These are phyloP conservation scores for Corvus moneduloides DNA, from an alignment of 2,113 vertebrate species.

Conservation along the genomic window DNA sequence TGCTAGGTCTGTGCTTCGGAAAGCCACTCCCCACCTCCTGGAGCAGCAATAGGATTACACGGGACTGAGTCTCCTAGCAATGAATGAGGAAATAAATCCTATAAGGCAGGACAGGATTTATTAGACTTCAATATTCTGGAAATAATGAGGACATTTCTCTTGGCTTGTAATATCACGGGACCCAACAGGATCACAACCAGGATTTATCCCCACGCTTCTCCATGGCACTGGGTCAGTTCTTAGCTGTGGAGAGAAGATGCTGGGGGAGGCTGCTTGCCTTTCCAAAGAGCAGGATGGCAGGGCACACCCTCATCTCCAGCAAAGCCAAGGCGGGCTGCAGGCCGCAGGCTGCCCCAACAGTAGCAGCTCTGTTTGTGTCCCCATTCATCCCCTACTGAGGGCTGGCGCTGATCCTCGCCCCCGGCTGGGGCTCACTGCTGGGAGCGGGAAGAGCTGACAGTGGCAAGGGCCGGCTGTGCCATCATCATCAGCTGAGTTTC, in stretches of 20 bases:
- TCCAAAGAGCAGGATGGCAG: neutral
- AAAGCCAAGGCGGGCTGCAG: neutral
- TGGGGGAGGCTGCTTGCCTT: neutral
- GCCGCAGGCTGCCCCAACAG: neutral
- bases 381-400: neutral
- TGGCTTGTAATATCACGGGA: slow-evolving; percentile 38
- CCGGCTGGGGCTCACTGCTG: neutral
- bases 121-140: slow-evolving; percentile 60
- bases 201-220: neutral
- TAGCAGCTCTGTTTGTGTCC: neutral
- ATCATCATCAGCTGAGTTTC: neutral
- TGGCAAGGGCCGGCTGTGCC: neutral
- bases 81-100: slow-evolving; percentile 59
- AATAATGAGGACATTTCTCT: slow-evolving; percentile 63
- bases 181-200: slow-evolving; percentile 46
- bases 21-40: neutral
- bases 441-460: neutral
- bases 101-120: slow-evolving; percentile 58
- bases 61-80: slow-evolving; percentile 45
- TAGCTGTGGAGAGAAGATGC: neutral
- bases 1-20: neutral
- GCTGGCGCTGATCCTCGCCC: neutral
- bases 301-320: neutral
- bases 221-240: neutral
- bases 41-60: slow-evolving; percentile 61